These are phyloP conservation scores for Achroia grisella DNA, from an alignment of 1,140 invertebrate species.

Conservation along the genomic window DNA sequence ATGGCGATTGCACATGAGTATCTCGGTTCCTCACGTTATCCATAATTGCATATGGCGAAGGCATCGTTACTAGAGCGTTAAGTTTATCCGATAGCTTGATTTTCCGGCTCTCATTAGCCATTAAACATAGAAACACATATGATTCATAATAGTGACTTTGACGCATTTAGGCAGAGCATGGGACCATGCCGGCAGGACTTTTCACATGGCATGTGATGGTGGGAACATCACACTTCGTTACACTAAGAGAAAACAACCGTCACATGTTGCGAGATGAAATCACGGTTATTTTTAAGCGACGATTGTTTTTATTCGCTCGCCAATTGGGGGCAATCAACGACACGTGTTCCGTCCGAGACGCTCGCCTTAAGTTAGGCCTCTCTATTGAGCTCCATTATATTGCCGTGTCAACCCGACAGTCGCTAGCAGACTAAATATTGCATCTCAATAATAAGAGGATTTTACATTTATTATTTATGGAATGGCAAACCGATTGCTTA, in stretches of 20 bases:
- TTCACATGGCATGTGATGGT: slow-evolving; percentile 57
- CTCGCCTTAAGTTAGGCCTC: slow-evolving; percentile 40
- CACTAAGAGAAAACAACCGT: slow-evolving; percentile 54
- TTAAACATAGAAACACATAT: neutral
- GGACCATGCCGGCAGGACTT: slow-evolving; percentile 40
- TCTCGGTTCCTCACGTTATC: slow-evolving; percentile 10
- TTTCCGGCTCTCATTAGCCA: neutral
- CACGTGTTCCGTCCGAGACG: slow-evolving; percentile 65
- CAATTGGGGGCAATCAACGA: slow-evolving; percentile 70
- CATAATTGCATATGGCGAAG: slow-evolving; percentile 20
- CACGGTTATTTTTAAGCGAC: slow-evolving; percentile 70
- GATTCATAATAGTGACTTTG: slow-evolving; percentile 47
- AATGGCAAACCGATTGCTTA: too few species aligned
- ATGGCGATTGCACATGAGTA: slow-evolving; percentile 23
- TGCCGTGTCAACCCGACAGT: neutral
- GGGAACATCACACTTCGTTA: slow-evolving; percentile 46
- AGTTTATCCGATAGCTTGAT: neutral
- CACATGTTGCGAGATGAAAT: slow-evolving; percentile 69
- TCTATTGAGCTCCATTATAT: slow-evolving; percentile 43
- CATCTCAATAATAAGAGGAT: neutral
- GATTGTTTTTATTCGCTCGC: slow-evolving; percentile 72
- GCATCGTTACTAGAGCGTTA: neutral
- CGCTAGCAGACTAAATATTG: neutral
- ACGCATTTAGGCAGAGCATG: slow-evolving; percentile 41
- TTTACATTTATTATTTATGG: too few species aligned